Conservation (phyloP, 2,797 vertebrate genomes). For the Lycodopsis pacificus region DNA sequence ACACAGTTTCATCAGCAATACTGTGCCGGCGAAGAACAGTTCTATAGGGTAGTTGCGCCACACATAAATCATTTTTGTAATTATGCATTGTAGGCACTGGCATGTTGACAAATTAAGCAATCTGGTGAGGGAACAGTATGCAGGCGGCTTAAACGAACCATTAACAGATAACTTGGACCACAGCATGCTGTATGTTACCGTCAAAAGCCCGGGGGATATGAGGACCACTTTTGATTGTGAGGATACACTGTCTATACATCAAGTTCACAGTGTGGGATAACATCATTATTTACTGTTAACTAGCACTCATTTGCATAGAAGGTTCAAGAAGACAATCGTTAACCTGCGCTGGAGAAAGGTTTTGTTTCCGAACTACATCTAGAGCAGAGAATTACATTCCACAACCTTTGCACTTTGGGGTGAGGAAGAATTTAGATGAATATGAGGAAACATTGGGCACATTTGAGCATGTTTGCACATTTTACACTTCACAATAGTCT, state of each 20-base stretch:
- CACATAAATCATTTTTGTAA: slow-evolving; percentile 81
- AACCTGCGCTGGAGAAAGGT: background rate
- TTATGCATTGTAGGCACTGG: slow-evolving; percentile 69
- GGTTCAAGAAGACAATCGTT: background rate
- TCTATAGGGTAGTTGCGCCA: slow-evolving; percentile 44
- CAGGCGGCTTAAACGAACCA: slow-evolving; percentile 57
- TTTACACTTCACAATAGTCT: background rate
- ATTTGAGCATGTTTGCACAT: background rate
- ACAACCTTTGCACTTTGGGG: background rate
- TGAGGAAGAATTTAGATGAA: background rate
- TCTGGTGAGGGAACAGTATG: slow-evolving; percentile 58
- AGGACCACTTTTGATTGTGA: slow-evolving; percentile 17
- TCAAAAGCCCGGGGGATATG: slow-evolving; percentile 11
- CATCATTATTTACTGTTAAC: background rate
- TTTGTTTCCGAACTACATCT: background rate
- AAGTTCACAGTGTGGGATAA: slow-evolving; percentile 1
- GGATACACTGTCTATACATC: slow-evolving; percentile 12
- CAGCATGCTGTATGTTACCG: slow-evolving; percentile 11
- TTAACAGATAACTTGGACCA: slow-evolving; percentile 58
- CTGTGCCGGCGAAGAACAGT: slow-evolving; percentile 36
- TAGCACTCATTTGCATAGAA: background rate
- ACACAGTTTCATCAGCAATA: slow-evolving; percentile 53
- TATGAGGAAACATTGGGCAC: background rate
- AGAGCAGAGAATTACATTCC: background rate
- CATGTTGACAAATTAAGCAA: slow-evolving; percentile 80